Conservation (phyloP, 1,140 invertebrate genomes). For the Neodiprion virginianus region DNA sequence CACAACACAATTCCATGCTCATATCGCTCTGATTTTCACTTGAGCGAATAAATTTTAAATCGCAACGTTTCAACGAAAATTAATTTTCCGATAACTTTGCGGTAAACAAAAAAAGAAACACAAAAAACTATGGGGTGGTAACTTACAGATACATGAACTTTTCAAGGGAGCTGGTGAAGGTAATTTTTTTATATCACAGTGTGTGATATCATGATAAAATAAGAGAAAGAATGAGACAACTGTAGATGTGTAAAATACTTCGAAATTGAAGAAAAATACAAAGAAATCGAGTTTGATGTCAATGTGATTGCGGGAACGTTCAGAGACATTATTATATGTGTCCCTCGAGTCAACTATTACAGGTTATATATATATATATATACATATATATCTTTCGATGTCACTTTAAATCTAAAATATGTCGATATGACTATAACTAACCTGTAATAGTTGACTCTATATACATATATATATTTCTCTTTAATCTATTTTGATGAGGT, state of each 20-base stretch:
- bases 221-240: not conserved
- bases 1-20: not conserved
- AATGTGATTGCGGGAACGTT: too few species aligned
- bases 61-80: too few species aligned
- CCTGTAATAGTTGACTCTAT: not conserved
- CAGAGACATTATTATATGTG: too few species aligned
- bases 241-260: too few species aligned
- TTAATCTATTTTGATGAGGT: too few species aligned
- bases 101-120: not conserved
- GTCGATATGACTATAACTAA: too few species aligned
- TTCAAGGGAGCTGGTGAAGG: not conserved
- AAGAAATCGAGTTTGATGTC: too few species aligned
- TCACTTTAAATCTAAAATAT: too few species aligned
- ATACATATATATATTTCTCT: not conserved
- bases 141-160: not conserved
- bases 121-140: not conserved
- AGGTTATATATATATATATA: slow-evolving; percentile 11
- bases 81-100: not conserved
- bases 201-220: not conserved
- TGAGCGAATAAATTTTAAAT: not conserved
- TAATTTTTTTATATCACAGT: not conserved
- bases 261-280: too few species aligned
- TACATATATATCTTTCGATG: too few species aligned
- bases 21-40: not conserved
- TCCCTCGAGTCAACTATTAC: too few species aligned